Conservation (phyloP, 2,888 invertebrate genomes). For the Apoderus coryli region DNA sequence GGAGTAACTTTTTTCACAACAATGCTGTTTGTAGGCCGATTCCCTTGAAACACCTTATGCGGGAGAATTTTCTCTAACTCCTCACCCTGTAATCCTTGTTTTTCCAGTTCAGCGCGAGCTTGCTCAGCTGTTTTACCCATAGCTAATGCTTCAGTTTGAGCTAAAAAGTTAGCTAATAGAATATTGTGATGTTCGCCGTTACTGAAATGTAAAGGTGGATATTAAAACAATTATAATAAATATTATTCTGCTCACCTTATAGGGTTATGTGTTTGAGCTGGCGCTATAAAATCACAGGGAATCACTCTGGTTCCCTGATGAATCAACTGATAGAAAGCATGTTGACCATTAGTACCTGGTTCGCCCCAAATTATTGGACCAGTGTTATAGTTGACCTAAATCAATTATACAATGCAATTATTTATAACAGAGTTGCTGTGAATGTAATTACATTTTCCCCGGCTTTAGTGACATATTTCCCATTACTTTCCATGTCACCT, state of each 20-base stretch:
- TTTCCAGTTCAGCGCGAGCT: conserved; percentile 67
- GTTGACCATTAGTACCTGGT: conserved; percentile 98
- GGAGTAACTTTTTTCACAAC: conserved; percentile 84
- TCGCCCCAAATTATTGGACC: conserved; percentile 94
- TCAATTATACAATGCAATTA: background rate
- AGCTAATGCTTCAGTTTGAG: conserved; percentile 98
- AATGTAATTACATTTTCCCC: conserved; percentile 39
- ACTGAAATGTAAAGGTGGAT: no score
- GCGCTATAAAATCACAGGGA: conserved; percentile 94
- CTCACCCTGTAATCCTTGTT: conserved; percentile 59
- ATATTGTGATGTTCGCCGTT: conserved; percentile 85
- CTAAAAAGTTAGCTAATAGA: conserved; percentile 90
- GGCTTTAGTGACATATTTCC: conserved; percentile 74
- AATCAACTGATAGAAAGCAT: conserved; percentile 98
- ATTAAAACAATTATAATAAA: no score
- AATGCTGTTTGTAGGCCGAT: conserved; percentile 95
- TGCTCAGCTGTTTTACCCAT: conserved; percentile 37
- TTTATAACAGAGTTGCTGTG: background rate
- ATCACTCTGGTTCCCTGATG: conserved; percentile 83
- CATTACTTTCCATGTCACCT: conserved; percentile 99
- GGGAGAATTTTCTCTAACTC: conserved; percentile 70
- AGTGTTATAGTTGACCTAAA: conserved; percentile 40
- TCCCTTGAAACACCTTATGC: conserved; percentile 94
- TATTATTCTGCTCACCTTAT: conserved; percentile 28
- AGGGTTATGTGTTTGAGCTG: conserved; percentile 84